Conservation (phyloP, 2,888 invertebrate species). For the Plebejus argus region DNA sequence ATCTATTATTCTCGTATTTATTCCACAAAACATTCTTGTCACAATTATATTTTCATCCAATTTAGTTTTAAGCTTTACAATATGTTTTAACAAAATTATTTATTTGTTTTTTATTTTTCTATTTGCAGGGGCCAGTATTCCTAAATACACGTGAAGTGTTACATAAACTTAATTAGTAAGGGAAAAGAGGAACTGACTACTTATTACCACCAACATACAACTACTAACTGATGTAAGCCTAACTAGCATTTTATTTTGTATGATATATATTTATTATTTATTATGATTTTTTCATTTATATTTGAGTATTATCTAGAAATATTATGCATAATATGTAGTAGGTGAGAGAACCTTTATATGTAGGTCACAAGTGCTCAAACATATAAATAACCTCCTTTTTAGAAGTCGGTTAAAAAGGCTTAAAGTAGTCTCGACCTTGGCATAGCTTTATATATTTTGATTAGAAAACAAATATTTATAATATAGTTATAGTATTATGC, state of each 20-base stretch:
- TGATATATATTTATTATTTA: slow-evolving; percentile 43
- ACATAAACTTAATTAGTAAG: slow-evolving; percentile 72
- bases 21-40: slow-evolving; percentile 29
- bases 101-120: slow-evolving; percentile 53
- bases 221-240: slow-evolving; percentile 68
- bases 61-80: slow-evolving; percentile 39
- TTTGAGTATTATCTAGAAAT: not conserved
- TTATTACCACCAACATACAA: slow-evolving; percentile 63
- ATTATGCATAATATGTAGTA: not conserved
- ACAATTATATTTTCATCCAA: slow-evolving; percentile 4
- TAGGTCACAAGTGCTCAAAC: slow-evolving; percentile 12
- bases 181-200: slow-evolving; percentile 71
- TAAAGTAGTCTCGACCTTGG: not conserved
- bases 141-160: slow-evolving; percentile 79
- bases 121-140: slow-evolving; percentile 78
- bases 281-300: slow-evolving; percentile 37
- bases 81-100: slow-evolving; percentile 37
- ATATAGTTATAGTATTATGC: not conserved
- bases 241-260: slow-evolving; percentile 55
- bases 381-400: too few species aligned
- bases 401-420: not conserved
- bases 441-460: not conserved
- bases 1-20: slow-evolving; percentile 60
- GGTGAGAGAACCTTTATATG: not conserved
- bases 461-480: not conserved